Percentiles rank a stretch among this genome's conserved stretches.
These are phyloP conservation scores for Lepeophtheirus nordmannii DNA, from an alignment of 2,888 invertebrate genomes.

Conservation along the genomic window DNA sequence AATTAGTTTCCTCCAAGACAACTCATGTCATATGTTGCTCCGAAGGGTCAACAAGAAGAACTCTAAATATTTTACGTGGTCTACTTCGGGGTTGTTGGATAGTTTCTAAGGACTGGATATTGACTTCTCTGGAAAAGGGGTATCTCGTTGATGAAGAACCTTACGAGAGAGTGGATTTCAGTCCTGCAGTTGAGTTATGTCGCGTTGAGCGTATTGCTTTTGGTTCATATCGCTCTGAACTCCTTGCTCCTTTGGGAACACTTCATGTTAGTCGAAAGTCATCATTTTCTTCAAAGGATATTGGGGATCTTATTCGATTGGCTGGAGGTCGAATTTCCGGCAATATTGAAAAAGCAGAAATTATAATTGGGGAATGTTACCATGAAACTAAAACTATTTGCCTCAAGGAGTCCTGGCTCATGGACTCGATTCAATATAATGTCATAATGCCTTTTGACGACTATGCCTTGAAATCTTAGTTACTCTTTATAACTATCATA, in stretches of 20 bases:
- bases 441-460: neutral
- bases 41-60: neutral
- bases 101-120: conserved; percentile 16
- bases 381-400: neutral
- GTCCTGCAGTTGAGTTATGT: conserved; percentile 2
- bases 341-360: neutral
- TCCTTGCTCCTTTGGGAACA: conserved; percentile 1
- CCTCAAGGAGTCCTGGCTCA: neutral
- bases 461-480: too few species aligned
- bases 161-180: conserved; percentile 16
- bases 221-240: conserved; percentile 1
- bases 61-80: conserved; percentile 12
- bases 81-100: conserved; percentile 23
- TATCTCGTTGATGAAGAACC: conserved; percentile 20
- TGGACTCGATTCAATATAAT: conserved; percentile 17
- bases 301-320: conserved; percentile 6
- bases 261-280: neutral
- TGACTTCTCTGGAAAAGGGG: conserved; percentile 2
- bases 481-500: too few species aligned
- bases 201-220: conserved; percentile 7
- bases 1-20: neutral
- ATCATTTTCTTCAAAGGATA: neutral
- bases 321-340: neutral
- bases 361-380: neutral
- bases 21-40: conserved; percentile 16